Evolutionary conservation across 2,797 vertebrate genomes (phyloP).

Genomic region (Silurus lanzhouensis): DNA sequence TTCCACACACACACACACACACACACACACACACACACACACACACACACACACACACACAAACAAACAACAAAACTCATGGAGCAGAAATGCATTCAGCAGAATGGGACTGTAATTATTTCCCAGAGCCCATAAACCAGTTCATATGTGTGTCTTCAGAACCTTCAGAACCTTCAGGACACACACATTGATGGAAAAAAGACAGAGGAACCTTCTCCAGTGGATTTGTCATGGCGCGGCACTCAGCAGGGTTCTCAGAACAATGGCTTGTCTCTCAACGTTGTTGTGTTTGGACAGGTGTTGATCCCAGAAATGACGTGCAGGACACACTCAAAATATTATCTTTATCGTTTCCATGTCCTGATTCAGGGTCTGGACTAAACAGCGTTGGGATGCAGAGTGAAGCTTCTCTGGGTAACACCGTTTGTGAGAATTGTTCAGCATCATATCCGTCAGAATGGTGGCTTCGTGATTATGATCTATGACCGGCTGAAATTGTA

Average conservation of each 20-base stretch:
- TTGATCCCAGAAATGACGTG: slow-evolving; percentile 60
- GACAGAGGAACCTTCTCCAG: slow-evolving; percentile 23
- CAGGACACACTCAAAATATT: slow-evolving; percentile 11
- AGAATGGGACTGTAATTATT: slow-evolving; percentile 40
- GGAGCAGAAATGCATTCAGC: slow-evolving; percentile 35
- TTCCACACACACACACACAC: no score
- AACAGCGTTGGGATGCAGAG: neutral
- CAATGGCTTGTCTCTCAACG: slow-evolving; percentile 56
- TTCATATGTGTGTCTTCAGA: slow-evolving; percentile 24
- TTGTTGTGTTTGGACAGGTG: slow-evolving; percentile 68
- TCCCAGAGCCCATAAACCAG: slow-evolving; percentile 30
- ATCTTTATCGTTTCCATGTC: slow-evolving; percentile 23
- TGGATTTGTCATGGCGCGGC: slow-evolving; percentile 53
- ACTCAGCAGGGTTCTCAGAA: slow-evolving; percentile 59
- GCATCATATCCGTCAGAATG: neutral
- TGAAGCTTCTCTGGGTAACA: neutral
- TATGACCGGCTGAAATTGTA: neutral
- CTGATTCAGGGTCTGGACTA: neutral
- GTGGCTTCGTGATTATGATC: neutral
- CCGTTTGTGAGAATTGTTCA: neutral
- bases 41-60: no score
- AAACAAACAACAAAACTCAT: no score
- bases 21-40: no score
- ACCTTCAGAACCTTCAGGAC: slow-evolving; percentile 21
- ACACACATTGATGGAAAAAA: slow-evolving; percentile 36